Base-by-base conservation (phyloP, 2,797 vertebrate species). In the Bradypus variegatus region DNA sequence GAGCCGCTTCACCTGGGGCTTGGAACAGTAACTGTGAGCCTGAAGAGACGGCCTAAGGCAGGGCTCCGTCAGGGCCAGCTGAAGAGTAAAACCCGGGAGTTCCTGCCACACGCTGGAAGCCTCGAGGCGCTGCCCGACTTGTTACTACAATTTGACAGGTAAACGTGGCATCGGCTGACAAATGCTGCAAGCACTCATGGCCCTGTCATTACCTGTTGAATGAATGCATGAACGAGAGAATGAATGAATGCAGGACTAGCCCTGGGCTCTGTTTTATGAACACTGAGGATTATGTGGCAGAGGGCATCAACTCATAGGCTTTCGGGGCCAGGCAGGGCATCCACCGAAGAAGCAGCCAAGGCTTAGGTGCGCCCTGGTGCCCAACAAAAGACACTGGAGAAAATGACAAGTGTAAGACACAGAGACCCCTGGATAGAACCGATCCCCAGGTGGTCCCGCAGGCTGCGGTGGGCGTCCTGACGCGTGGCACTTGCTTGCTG, bases 401-500 rank as follows among this genome's bases (percentile, higher is more conserved):
- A 27, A 33, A 31, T 12, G n/a, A 36, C 21, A 23, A 58, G 38
- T 60, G 82, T 77, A 21, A 83, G 72, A 50, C 55, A 15, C 7
- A 1, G 25, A 25, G 48, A 75, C 65, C 33, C 8, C 48, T 18
- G n/a, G 25, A 0, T 29, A 31, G 31, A 83, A 6, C 13, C 3
- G 0, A 25, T 16, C 75, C 23, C n/a, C 7, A 16, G 69, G 48
- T 16, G 55, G 29, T 91, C 45, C 79, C 1, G 3, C 12, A 29
- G 19, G 33, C 27, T 2, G 1, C 16, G 3, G 33, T 18, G 27
- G 19, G 27, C 3, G 3, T 29, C 60, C 27, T 0, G 18, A 13
- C 41, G 41, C 41, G 8, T 45, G 41, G 41, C 18, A 31, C 67
- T 60, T 36, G n/a, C 18, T 75, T 25, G 25, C 81, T 3, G 55